Percentiles rank a stretch among this genome's conserved stretches.
These are phyloP conservation scores for Lepidotrigona ventralis DNA, from an alignment of 1,140 invertebrate genomes.

Conservation along the genomic window DNA sequence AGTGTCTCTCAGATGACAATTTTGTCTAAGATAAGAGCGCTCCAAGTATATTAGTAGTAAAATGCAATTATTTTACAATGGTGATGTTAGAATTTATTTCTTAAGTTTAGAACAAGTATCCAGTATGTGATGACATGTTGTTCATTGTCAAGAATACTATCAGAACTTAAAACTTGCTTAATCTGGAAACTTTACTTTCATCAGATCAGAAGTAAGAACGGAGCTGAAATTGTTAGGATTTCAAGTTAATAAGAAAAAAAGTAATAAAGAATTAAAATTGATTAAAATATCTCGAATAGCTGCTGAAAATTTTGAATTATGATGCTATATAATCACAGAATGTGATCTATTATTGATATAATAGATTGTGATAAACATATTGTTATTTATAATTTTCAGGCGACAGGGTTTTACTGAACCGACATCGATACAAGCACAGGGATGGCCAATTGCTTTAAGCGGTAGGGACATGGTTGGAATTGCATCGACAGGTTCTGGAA, in stretches of 20 bases:
- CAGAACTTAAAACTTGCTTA: conserved; percentile 34
- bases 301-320: neutral
- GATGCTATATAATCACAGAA: neutral
- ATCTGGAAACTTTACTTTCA: conserved; percentile 14
- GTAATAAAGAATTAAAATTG: conserved; percentile 2
- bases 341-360: neutral
- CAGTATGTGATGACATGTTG: conserved; percentile 17
- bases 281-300: neutral
- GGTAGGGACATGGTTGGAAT: conserved; percentile 97
- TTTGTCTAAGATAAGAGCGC: neutral
- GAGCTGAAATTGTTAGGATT: neutral
- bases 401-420: conserved; percentile 92
- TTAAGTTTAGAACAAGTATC: conserved; percentile 28
- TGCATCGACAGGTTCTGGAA: conserved; percentile 97
- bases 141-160: conserved; percentile 30
- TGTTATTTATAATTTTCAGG: conserved; percentile 70
- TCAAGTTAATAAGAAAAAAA: neutral
- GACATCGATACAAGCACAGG: conserved; percentile 94
- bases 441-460: conserved; percentile 96
- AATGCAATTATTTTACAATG: neutral
- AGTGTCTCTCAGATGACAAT: conserved; percentile 33
- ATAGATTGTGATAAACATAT: conserved; percentile 5
- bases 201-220: conserved; percentile 26
- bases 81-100: conserved; percentile 34
- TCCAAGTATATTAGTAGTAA: neutral